Conservation (phyloP, 2,797 vertebrate species). For the Mareca penelope region DNA sequence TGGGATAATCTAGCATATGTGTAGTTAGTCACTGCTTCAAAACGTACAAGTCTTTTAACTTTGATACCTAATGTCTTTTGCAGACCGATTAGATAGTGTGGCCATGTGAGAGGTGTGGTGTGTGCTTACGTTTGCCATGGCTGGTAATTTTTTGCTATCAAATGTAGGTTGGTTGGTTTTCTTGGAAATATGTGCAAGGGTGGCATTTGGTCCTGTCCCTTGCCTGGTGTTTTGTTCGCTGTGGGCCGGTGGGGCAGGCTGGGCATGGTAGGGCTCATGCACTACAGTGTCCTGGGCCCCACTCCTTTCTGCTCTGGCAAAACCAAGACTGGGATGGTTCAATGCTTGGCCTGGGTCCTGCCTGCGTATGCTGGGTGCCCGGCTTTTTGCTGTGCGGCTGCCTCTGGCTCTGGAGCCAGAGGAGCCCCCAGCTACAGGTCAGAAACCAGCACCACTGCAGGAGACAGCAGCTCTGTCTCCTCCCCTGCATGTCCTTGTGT, state of each 20-base stretch:
- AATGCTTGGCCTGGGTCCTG: neutral
- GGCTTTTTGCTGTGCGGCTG: neutral
- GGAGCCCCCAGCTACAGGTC: neutral
- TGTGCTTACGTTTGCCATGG: neutral
- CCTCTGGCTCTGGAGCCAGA: fast-evolving
- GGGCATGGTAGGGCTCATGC: neutral
- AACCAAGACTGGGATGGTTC: neutral
- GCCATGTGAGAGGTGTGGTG: neutral
- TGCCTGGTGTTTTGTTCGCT: fast-evolving
- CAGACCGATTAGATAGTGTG: neutral
- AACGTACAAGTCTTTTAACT: neutral
- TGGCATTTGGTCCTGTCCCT: neutral
- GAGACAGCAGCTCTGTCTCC: neutral
- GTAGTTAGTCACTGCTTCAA: neutral
- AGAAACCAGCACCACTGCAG: fast-evolving
- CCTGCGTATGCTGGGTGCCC: neutral
- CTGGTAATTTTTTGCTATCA: neutral
- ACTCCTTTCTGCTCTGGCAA: neutral
- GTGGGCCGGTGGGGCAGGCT: neutral
- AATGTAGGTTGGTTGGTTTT: fast-evolving
- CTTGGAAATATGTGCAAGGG: fast-evolving
- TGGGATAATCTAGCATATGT: neutral
- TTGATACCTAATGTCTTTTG: slow-evolving; percentile 18
- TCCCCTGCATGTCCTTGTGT: neutral
- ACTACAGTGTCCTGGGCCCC: neutral